These are phyloP conservation scores for Smithornis capensis DNA, from an alignment of 2,113 vertebrate species.

Conservation along the genomic window DNA sequence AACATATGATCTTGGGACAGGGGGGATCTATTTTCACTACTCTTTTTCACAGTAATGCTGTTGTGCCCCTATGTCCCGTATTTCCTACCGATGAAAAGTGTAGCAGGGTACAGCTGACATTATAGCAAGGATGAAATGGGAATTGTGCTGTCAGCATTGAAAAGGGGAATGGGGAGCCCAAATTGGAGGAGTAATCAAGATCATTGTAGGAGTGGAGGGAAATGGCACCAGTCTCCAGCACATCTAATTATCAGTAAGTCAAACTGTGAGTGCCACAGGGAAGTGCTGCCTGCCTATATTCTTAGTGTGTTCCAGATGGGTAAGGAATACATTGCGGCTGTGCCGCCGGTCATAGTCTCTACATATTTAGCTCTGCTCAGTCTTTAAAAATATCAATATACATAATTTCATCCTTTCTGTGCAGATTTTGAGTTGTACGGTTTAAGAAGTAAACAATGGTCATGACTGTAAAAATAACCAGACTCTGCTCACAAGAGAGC, in stretches of 20 bases:
- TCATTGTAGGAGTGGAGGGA: background rate
- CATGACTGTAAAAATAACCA: background rate
- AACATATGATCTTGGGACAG: fast-evolving
- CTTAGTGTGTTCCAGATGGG: background rate
- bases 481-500: background rate
- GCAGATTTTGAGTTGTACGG: background rate
- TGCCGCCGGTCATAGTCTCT: background rate
- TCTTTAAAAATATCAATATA: background rate
- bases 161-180: background rate
- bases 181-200: background rate
- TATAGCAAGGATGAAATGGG: background rate
- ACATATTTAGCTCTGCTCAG: background rate
- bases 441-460: background rate
- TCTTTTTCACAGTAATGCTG: background rate
- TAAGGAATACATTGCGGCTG: background rate
- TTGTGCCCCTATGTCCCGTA: background rate
- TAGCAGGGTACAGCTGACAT: background rate
- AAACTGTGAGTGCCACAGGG: background rate
- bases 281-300: background rate
- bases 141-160: background rate
- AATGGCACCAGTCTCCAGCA: background rate
- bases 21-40: background rate
- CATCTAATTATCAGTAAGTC: background rate
- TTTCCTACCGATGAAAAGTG: background rate
- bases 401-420: background rate